Conservation (phyloP, 2,888 invertebrate genomes). For the Ophion obscuratus region DNA sequence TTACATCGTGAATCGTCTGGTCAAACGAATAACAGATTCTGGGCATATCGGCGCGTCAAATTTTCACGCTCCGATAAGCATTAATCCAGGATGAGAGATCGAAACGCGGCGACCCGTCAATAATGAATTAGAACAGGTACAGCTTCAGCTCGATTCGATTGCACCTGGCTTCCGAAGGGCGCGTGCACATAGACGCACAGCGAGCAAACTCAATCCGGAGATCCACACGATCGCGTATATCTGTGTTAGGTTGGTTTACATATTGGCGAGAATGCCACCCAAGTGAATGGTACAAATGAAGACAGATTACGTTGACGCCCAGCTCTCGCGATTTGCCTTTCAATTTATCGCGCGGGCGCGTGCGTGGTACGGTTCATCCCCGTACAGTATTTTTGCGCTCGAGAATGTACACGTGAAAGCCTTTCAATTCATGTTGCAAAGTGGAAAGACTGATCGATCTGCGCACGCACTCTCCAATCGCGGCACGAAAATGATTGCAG, state of each 20-base stretch:
- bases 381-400: slow-evolving; percentile 29
- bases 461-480: slow-evolving; percentile 15
- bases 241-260: slow-evolving; percentile 21
- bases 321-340: slow-evolving; percentile 61
- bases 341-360: slow-evolving; percentile 46
- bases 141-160: slow-evolving; percentile 23
- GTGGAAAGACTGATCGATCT: slow-evolving; percentile 38
- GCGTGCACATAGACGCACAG: slow-evolving; percentile 7
- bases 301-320: slow-evolving; percentile 72
- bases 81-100: slow-evolving; percentile 52
- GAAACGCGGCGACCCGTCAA: slow-evolving; percentile 30
- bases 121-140: slow-evolving; percentile 51
- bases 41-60: not conserved
- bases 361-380: slow-evolving; percentile 25
- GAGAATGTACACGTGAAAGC: slow-evolving; percentile 13
- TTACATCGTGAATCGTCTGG: not conserved
- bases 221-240: slow-evolving; percentile 29
- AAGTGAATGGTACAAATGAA: slow-evolving; percentile 73
- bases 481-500: not conserved
- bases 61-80: slow-evolving; percentile 18
- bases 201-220: slow-evolving; percentile 30
- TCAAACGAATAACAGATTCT: slow-evolving; percentile 1
- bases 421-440: slow-evolving; percentile 12
- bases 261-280: slow-evolving; percentile 66
- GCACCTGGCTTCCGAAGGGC: not conserved